Evolutionary conservation across 23 tunicate genomes (phyloP), one percentile per base, ranked within the genome.

Genomic region (Styela plicata): DNA sequence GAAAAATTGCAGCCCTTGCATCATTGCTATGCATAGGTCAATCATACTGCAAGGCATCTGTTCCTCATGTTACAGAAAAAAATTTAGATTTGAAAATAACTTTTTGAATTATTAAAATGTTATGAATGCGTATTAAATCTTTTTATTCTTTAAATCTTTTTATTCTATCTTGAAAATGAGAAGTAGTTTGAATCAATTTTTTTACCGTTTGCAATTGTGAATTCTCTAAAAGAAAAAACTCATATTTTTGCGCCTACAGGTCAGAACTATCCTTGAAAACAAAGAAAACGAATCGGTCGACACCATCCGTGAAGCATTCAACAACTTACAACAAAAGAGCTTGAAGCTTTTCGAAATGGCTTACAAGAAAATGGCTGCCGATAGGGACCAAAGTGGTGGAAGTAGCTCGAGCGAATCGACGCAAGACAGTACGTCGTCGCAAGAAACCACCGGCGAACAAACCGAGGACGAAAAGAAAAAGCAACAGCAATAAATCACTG

Each of bases 321-420:
- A 80, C 33, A 62, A 68, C 63, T 74, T 94, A 64, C 95, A 92
- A 73, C 94, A 94, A 70, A 94, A 89, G 83, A 85, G 91, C 66
- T 69, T 94, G 57, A 92, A 94, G 71, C 80, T 94, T 26, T 94
- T 94, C 34, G 98, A 94, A 77, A 94, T 94, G 88, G 98, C 98
- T 2, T 94, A 94, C 94, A 94, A 94, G 71, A 94, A 94, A 74
- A 93, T 93, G 98, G 94, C 92, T 3, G 90, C 98, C 3, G 98
- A 93, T 3, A 84, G 83, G 34, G 90, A 86, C 24, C 78, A 68
- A 3, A 66, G 86, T 22, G 74, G 78, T 36, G 74, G 73, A 0
- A 28, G 36, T 63, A 63, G 74, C 25, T 29, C 70, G 2, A 34
- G 20, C 5, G 78, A 91, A 71, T 16, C 63, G 17, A 24, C 1